phyloP scores from a whole-genome alignment of 2,888 invertebrate genomes.

The Rutpela maculata region DNA sequence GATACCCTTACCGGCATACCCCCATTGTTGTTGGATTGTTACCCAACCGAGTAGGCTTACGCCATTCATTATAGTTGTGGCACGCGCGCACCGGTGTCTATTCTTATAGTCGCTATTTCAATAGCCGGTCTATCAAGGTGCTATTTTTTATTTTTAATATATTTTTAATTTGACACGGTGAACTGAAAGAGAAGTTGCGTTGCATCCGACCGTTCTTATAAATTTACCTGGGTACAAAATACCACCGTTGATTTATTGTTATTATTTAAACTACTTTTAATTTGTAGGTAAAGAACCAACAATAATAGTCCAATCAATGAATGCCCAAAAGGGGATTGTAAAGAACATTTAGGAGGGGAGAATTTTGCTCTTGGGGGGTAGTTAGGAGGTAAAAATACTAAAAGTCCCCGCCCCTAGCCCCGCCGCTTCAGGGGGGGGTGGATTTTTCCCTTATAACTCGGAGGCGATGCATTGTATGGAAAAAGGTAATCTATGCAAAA shows the following conservation, averaged over 20 bases:
- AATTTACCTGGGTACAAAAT: no score
- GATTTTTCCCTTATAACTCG: no score
- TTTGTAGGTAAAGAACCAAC: neutral
- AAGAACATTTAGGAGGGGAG: no score
- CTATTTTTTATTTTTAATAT: slow-evolving; percentile 9
- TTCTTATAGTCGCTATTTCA: slow-evolving; percentile 29
- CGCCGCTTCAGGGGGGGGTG: no score
- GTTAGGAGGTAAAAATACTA: no score
- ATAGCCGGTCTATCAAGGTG: slow-evolving; percentile 24
- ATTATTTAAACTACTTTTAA: neutral
- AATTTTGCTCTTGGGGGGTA: no score
- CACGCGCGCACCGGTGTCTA: slow-evolving; percentile 23
- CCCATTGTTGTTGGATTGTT: slow-evolving; percentile 30
- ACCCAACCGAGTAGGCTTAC: slow-evolving; percentile 16
- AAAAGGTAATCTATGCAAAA: no score
- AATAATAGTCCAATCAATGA: no score
- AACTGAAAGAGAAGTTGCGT: slow-evolving; percentile 5
- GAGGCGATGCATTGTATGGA: no score
- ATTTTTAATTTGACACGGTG: slow-evolving; percentile 23
- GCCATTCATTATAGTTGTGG: neutral
- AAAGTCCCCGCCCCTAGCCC: no score
- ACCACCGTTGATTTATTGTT: neutral
- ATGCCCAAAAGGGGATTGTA: no score
- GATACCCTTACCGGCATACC: slow-evolving; percentile 38
- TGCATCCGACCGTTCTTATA: neutral